Evolutionary conservation across 1,140 invertebrate species (phyloP), one percentile per base, ranked within the genome.

Genomic region (Eurosta solidaginis): DNA sequence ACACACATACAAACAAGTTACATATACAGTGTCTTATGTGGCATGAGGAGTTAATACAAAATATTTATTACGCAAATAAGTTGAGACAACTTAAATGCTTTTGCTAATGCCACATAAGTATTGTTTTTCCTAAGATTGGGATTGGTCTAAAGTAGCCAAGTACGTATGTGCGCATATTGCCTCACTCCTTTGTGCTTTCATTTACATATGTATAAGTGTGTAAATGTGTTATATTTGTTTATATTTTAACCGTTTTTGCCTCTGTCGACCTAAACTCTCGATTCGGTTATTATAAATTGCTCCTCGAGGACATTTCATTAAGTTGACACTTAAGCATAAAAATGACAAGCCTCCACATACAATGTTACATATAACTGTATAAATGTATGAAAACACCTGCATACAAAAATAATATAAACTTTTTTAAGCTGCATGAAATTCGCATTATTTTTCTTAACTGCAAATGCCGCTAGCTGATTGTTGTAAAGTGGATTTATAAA

Each of bases 41-140:
- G 44, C 40, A 44, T 74, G 40, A 45, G 73, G 44, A 27, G n/a
- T 44, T 44, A 74, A 74, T 74, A 74, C 73, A 74, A 74, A 74
- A 74, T 74, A 74, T 74, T 74, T 74, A 74, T 74, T 74, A 74
- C 73, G 73, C 44, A 74, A 74, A 74, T 74, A 74, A 74, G 73
- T 74, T 74, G 73, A 74, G 73, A 74, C 73, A 74, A 74, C 44
- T 74, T 45, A 74, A 74, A 74, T 74, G 73, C 73, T 20, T 45
- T 74, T 74, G 42, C 25, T 74, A 74, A 74, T 74, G 44, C 73
- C 73, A 74, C 73, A 74, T 74, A 74, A 74, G 73, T 45, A 74
- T 74, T 74, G 73, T 74, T 74, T 74, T 74, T 74, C 22, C 44
- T 5, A 12, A 29, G 14, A 45, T 74, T 22, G 59, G 29, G 59